A percentile compares a stretch with the other conserved stretches of the same genome.
phyloP scores from a whole-genome alignment of 2,888 invertebrate species.

The Apodemia hepburni region DNA sequence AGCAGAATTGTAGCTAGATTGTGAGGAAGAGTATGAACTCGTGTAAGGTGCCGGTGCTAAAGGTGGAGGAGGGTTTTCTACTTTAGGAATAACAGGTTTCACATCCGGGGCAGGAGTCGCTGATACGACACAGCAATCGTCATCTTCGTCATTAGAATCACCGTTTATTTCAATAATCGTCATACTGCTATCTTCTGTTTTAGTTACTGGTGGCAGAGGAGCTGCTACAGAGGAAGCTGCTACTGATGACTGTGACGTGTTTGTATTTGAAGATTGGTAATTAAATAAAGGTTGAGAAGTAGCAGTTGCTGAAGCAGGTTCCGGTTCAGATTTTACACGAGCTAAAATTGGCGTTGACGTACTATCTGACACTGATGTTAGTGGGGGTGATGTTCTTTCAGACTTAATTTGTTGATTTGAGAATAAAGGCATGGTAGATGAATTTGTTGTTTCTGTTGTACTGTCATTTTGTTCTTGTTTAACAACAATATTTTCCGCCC shows the following conservation, averaged over 20 bases:
- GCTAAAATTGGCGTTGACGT: slow-evolving; percentile 52
- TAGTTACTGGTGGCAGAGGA: slow-evolving; percentile 54
- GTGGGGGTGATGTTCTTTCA: slow-evolving; percentile 54
- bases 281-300: slow-evolving; percentile 36
- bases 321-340: slow-evolving; percentile 59
- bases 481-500: slow-evolving; percentile 51
- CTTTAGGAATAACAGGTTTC: slow-evolving; percentile 63
- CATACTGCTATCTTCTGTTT: slow-evolving; percentile 52
- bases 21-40: slow-evolving; percentile 41
- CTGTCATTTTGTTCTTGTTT: slow-evolving; percentile 55
- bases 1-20: slow-evolving; percentile 35
- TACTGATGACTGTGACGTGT: slow-evolving; percentile 14
- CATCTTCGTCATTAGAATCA: slow-evolving; percentile 71
- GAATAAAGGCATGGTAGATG: slow-evolving; percentile 49
- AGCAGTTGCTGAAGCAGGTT: slow-evolving; percentile 30
- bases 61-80: slow-evolving; percentile 49
- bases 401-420: slow-evolving; percentile 55
- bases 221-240: slow-evolving; percentile 36
- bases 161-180: slow-evolving; percentile 72
- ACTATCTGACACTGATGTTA: slow-evolving; percentile 37
- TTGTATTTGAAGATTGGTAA: slow-evolving; percentile 27
- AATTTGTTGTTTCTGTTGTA: slow-evolving; percentile 37
- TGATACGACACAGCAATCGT: slow-evolving; percentile 72
- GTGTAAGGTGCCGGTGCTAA: slow-evolving; percentile 42
- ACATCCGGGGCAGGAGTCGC: slow-evolving; percentile 66